These are phyloP conservation scores for Altica lythri DNA, from an alignment of 2,888 invertebrate species.

Conservation along the genomic window DNA sequence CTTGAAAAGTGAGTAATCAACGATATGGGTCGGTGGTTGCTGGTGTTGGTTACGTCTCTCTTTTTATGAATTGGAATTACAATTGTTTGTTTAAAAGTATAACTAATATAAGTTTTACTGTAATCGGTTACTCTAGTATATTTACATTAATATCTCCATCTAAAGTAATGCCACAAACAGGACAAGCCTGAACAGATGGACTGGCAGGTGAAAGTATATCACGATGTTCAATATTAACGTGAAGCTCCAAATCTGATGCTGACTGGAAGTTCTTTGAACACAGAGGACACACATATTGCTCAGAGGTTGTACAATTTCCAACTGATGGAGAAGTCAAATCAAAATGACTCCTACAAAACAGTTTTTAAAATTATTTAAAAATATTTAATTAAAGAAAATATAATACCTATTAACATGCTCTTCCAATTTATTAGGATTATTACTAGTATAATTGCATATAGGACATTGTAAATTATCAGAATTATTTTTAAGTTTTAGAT, in stretches of 20 bases:
- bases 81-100: too few relatives aligned
- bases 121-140: too few relatives aligned
- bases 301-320: slow-evolving; percentile 56
- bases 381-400: slow-evolving; percentile 7
- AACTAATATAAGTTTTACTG: too few relatives aligned
- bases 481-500: slow-evolving; percentile 68
- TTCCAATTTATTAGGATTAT: slow-evolving; percentile 74
- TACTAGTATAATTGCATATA: slow-evolving; percentile 76
- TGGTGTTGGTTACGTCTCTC: too few relatives aligned
- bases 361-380: slow-evolving; percentile 3
- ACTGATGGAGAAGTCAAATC: slow-evolving; percentile 78
- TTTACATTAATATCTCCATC: slow-evolving; percentile 60
- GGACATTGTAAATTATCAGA: slow-evolving; percentile 68
- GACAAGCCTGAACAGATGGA: slow-evolving; percentile 54
- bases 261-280: slow-evolving; percentile 74
- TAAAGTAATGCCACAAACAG: slow-evolving; percentile 57
- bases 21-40: too few relatives aligned
- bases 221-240: slow-evolving; percentile 83
- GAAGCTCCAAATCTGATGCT: slow-evolving; percentile 79
- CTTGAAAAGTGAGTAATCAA: too few relatives aligned
- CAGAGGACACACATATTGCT: slow-evolving; percentile 74
- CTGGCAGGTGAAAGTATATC: slow-evolving; percentile 74
- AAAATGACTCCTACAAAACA: slow-evolving; percentile 73
- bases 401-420: slow-evolving; percentile 74
- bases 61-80: too few relatives aligned